These are phyloP conservation scores for Amblyjoppa proteus DNA, from an alignment of 2,888 invertebrate genomes.

Conservation along the genomic window DNA sequence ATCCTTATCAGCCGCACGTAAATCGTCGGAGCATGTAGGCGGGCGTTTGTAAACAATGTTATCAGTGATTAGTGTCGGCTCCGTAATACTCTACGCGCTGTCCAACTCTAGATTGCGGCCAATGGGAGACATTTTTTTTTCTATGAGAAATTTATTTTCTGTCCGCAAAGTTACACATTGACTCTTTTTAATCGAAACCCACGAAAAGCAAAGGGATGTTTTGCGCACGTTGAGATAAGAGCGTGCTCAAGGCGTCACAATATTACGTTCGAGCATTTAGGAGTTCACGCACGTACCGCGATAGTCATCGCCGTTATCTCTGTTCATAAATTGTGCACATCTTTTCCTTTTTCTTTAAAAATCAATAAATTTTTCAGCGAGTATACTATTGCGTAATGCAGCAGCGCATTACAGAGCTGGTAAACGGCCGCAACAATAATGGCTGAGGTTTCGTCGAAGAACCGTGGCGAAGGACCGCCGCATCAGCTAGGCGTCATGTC, in stretches of 20 bases:
- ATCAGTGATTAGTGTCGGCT: constrained; percentile 39
- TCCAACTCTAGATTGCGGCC: background rate
- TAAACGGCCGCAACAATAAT: constrained; percentile 77
- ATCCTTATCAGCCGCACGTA: constrained; percentile 3
- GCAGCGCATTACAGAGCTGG: constrained; percentile 74
- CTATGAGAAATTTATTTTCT: background rate
- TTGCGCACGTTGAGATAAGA: background rate
- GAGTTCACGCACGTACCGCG: background rate
- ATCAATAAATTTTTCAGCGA: constrained; percentile 70
- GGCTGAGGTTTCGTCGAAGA: constrained; percentile 81
- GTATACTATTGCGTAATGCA: constrained; percentile 79
- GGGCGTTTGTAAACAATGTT: constrained; percentile 65
- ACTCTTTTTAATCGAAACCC: background rate
- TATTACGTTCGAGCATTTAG: background rate
- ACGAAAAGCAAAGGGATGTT: background rate
- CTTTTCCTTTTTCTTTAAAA: constrained; percentile 16
- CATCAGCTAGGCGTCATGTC: constrained; percentile 82
- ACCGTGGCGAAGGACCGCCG: constrained; percentile 81
- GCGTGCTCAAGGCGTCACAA: background rate
- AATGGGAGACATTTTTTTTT: background rate
- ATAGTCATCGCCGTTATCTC: background rate
- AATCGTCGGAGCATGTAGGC: background rate
- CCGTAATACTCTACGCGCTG: background rate
- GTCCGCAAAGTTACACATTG: background rate
- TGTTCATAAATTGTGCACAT: background rate